Evolutionary conservation across 92 coral and sea anemone species (phyloP).

Genomic region (Montipora capitata): DNA sequence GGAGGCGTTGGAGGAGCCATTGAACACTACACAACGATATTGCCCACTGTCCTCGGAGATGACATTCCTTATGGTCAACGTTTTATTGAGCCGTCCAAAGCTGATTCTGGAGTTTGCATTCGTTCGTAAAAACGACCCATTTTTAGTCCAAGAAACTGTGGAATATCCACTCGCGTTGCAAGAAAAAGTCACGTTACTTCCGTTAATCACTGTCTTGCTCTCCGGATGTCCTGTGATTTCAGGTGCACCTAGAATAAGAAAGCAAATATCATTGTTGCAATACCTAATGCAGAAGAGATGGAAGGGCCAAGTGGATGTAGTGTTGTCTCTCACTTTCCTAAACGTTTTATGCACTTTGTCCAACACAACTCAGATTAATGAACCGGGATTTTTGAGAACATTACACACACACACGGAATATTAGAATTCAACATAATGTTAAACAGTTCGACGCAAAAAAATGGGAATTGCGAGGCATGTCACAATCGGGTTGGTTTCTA

Average conservation of each 20-base stretch:
- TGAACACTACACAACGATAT: constrained; percentile 40
- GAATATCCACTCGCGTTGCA: constrained; percentile 68
- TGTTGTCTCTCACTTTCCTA: too few relatives aligned
- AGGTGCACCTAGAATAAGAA: constrained; percentile 7
- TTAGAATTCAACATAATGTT: too few relatives aligned
- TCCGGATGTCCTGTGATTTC: background rate
- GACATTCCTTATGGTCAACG: constrained; percentile 20
- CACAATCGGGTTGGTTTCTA: too few relatives aligned
- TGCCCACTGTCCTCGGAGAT: constrained; percentile 40
- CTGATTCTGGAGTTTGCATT: constrained; percentile 5
- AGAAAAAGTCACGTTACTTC: constrained; percentile 25
- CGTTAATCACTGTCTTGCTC: background rate
- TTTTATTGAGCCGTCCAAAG: background rate
- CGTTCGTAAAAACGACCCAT: background rate
- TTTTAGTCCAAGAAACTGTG: constrained; percentile 39
- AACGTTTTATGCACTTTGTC: too few relatives aligned
- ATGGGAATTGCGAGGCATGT: too few relatives aligned
- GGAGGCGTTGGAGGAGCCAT: background rate
- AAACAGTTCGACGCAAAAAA: too few relatives aligned
- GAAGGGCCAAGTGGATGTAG: too few relatives aligned
- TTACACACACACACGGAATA: too few relatives aligned
- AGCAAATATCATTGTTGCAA: background rate
- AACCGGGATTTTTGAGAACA: too few relatives aligned
- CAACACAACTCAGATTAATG: too few relatives aligned
- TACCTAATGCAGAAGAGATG: too few relatives aligned